Evolutionary conservation across 2,113 vertebrate genomes (phyloP).

Genomic region (Chaetura pelagica): DNA sequence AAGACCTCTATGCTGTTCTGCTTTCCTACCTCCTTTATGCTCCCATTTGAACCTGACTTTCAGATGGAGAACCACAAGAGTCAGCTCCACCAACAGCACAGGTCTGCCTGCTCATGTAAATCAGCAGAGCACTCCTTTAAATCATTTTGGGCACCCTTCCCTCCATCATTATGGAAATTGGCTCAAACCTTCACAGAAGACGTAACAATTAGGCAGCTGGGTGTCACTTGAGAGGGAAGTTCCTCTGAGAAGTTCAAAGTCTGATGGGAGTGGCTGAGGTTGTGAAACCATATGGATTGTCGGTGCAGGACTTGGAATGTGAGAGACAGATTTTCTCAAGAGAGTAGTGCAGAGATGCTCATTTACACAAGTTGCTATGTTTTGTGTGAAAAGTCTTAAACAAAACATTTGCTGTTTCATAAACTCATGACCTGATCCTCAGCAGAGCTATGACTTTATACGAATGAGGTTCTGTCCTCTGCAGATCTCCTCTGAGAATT

Average conservation of each 20-base stretch:
- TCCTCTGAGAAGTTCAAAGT: slow-evolving; percentile 7
- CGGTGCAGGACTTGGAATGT: not conserved
- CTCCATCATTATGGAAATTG: not conserved
- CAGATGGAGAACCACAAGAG: rapidly evolving
- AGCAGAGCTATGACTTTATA: not conserved
- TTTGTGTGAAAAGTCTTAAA: not conserved
- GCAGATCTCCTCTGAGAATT: not conserved
- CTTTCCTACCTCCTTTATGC: not conserved
- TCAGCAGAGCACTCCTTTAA: not conserved
- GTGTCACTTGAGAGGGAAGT: not conserved
- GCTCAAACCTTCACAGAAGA: not conserved
- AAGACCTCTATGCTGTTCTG: not conserved
- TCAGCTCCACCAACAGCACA: not conserved
- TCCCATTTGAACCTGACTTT: not conserved
- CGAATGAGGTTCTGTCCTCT: not conserved
- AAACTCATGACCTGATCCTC: not conserved
- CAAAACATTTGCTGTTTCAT: not conserved
- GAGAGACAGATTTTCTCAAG: not conserved
- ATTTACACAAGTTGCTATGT: not conserved
- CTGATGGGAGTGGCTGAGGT: not conserved
- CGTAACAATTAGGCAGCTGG: not conserved
- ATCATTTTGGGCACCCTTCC: not conserved
- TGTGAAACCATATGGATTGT: not conserved
- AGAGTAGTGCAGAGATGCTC: not conserved
- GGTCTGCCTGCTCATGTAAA: rapidly evolving